Evolutionary conservation across 2,797 vertebrate species (phyloP).

Genomic region (Orestias chungarensis): DNA sequence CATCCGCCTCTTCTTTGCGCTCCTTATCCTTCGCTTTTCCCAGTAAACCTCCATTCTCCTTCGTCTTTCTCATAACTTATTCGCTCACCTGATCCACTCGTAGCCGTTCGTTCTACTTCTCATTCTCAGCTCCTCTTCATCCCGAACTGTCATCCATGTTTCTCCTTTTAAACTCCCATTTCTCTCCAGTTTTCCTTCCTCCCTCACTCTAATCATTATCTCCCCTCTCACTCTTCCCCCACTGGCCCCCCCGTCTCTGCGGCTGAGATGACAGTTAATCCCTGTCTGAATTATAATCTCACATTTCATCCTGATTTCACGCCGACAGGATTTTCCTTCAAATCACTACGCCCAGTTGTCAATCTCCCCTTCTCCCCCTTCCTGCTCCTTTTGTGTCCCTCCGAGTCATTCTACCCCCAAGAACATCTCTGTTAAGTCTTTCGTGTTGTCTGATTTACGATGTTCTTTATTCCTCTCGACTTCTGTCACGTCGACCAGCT

Average conservation of each 20-base stretch:
- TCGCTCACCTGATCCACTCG: neutral
- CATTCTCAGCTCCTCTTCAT: neutral
- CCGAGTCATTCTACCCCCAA: slow-evolving; percentile 26
- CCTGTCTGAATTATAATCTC: slow-evolving; percentile 91
- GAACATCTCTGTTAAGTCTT: slow-evolving; percentile 6
- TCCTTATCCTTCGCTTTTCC: neutral
- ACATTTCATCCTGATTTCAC: slow-evolving; percentile 94
- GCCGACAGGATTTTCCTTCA: slow-evolving; percentile 86
- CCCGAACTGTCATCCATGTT: slow-evolving; percentile 1
- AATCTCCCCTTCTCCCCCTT: slow-evolving; percentile 71
- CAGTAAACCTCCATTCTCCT: neutral
- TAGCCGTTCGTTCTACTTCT: neutral
- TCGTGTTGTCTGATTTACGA: neutral
- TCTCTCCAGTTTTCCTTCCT: neutral
- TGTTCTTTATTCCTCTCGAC: neutral
- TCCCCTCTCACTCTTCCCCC: slow-evolving; percentile 28
- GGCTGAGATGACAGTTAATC: slow-evolving; percentile 84
- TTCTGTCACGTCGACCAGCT: slow-evolving; percentile 1
- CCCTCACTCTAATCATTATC: neutral
- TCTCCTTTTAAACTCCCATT: neutral
- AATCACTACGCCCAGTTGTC: slow-evolving; percentile 83
- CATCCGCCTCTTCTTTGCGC: neutral
- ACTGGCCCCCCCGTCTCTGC: slow-evolving; percentile 39
- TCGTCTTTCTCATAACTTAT: neutral
- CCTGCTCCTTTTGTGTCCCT: slow-evolving; percentile 61